Evolutionary conservation across 1,140 invertebrate genomes (phyloP).

Genomic region (Macrosteles quadrilineatus): DNA sequence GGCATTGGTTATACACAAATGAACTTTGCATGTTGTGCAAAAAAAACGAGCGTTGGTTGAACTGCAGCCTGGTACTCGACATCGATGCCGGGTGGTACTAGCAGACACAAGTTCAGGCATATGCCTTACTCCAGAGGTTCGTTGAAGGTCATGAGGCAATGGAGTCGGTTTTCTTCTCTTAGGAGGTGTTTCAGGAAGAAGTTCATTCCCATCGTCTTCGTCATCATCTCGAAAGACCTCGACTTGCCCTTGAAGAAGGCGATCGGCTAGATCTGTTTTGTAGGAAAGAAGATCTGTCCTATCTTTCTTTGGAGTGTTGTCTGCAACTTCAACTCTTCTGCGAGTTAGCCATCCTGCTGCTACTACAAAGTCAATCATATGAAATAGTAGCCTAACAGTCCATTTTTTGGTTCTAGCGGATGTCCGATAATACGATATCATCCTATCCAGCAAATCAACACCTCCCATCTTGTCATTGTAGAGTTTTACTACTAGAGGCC

Average conservation of each 20-base stretch:
- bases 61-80: neutral
- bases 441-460: slow-evolving; percentile 31
- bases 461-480: slow-evolving; percentile 37
- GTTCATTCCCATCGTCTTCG: neutral
- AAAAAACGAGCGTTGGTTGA: neutral
- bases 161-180: neutral
- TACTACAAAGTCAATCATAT: slow-evolving; percentile 34
- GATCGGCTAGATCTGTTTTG: neutral
- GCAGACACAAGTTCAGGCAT: neutral
- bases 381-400: slow-evolving; percentile 32
- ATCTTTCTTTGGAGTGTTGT: slow-evolving; percentile 12
- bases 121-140: neutral
- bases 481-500: slow-evolving; percentile 15
- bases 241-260: neutral
- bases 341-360: slow-evolving; percentile 29
- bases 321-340: slow-evolving; percentile 22
- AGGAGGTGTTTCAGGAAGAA: neutral
- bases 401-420: slow-evolving; percentile 33
- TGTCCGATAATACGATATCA: slow-evolving; percentile 35
- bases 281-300: neutral
- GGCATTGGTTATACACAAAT: neutral
- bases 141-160: neutral
- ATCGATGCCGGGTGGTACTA: neutral
- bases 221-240: neutral
- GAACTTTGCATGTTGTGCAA: neutral